Percentiles rank a stretch among this genome's conserved stretches.
Evolutionary conservation across 2,113 vertebrate genomes (phyloP).

Genomic region (Bambusicola thoracicus): DNA sequence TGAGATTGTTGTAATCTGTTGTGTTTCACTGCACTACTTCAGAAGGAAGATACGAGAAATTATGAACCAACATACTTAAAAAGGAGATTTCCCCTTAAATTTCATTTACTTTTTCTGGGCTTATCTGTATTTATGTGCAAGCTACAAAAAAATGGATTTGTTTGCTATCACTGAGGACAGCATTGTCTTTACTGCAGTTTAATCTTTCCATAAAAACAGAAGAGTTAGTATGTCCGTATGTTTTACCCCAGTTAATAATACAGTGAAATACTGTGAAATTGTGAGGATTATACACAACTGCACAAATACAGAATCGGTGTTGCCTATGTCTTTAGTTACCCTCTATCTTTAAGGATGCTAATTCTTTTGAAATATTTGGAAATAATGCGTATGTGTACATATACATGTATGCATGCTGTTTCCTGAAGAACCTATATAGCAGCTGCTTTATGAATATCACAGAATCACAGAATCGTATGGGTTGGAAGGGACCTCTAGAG

Average conservation of each 20-base stretch:
- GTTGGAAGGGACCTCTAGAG: too few relatives aligned
- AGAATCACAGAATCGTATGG: too few relatives aligned
- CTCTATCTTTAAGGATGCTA: neutral
- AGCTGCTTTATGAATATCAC: neutral
- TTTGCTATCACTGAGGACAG: neutral
- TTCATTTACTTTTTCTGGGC: neutral
- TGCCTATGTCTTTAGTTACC: neutral
- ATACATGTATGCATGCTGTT: neutral
- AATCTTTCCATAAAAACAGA: neutral
- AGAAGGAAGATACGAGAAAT: neutral
- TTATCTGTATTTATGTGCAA: neutral
- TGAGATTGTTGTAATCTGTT: neutral
- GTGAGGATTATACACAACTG: neutral
- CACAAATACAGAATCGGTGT: neutral
- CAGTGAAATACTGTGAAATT: neutral
- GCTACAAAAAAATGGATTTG: neutral
- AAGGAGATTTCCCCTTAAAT: neutral
- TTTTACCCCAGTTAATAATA: neutral
- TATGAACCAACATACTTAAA: neutral
- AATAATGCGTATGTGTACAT: neutral
- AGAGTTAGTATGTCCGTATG: neutral
- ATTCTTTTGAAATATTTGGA: neutral
- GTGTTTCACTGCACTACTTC: neutral
- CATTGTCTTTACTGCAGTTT: neutral
- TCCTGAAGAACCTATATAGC: neutral